A percentile compares a stretch with the other conserved stretches of the same genome.
Conservation (phyloP, 2,797 vertebrate genomes). For the Melanotaenia pygmaea region DNA sequence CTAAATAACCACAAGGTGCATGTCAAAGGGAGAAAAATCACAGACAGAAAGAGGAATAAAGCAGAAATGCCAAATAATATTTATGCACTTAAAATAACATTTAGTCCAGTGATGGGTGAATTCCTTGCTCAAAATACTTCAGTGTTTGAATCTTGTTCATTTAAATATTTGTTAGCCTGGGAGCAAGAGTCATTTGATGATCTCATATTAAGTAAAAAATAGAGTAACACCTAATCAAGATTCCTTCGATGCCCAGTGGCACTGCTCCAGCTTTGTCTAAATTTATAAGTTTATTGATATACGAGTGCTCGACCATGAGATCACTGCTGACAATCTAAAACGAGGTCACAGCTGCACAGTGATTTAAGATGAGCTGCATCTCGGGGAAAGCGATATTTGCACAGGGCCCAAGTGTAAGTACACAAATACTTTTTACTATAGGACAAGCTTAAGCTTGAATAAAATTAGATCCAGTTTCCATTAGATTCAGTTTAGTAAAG, state of each 20-base stretch:
- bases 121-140: background rate
- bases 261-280: background rate
- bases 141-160: constrained; percentile 1
- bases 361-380: constrained; percentile 23
- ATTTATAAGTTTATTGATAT: constrained; percentile 34
- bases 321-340: constrained; percentile 42
- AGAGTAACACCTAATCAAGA: constrained; percentile 55
- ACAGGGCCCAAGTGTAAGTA: constrained; percentile 8
- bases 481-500: no score
- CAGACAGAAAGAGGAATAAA: background rate
- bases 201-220: constrained; percentile 9
- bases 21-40: constrained; percentile 5
- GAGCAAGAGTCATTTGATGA: constrained; percentile 36
- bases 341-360: constrained; percentile 42
- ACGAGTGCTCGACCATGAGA: constrained; percentile 30
- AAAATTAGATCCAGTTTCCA: no score
- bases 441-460: background rate
- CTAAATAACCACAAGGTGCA: constrained; percentile 43
- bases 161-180: background rate
- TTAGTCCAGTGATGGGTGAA: background rate
- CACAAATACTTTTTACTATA: background rate
- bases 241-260: constrained; percentile 24
- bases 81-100: constrained; percentile 15
- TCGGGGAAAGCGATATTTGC: background rate
- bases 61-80: background rate